A percentile compares a stretch with the other conserved stretches of the same genome.
These are phyloP conservation scores for Acronicta aceris DNA, from an alignment of 2,888 invertebrate genomes.

Conservation along the genomic window DNA sequence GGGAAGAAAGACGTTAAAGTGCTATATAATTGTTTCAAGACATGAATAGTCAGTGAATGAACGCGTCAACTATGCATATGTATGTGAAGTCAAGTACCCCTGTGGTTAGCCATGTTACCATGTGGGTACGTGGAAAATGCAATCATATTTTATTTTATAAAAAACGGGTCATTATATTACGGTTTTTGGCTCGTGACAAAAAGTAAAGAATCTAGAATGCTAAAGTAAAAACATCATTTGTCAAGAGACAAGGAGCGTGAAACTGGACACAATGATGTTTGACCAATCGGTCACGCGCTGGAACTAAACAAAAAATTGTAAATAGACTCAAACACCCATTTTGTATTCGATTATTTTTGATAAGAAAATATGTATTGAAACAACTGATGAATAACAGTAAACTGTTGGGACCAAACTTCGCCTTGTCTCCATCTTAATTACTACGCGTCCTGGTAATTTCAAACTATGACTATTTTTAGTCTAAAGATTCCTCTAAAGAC, in stretches of 20 bases:
- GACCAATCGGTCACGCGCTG: constrained; percentile 70
- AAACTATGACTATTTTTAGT: constrained; percentile 23
- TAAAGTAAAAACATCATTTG: constrained; percentile 70
- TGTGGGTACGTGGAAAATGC: constrained; percentile 38
- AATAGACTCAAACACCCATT: constrained; percentile 59
- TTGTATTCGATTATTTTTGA: constrained; percentile 53
- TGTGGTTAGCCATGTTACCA: constrained; percentile 33
- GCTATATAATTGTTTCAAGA: constrained; percentile 80
- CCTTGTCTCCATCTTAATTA: constrained; percentile 31
- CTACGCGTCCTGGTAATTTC: constrained; percentile 41
- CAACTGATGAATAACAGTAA: constrained; percentile 43
- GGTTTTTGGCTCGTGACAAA: constrained; percentile 40
- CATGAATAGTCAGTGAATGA: constrained; percentile 77
- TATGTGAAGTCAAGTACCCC: constrained; percentile 64
- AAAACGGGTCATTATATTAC: constrained; percentile 29
- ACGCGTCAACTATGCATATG: constrained; percentile 68
- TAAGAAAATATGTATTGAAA: constrained; percentile 47
- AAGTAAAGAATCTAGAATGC: constrained; percentile 48
- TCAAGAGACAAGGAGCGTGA: constrained; percentile 74
- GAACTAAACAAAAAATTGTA: constrained; percentile 62
- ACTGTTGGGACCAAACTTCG: constrained; percentile 2
- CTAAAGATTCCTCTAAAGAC: too few relatives aligned
- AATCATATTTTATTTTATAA: constrained; percentile 34
- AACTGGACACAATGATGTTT: constrained; percentile 71
- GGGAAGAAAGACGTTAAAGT: constrained; percentile 81